These are phyloP conservation scores for Nipponia nippon DNA, from an alignment of 2,113 vertebrate species.

Conservation along the genomic window DNA sequence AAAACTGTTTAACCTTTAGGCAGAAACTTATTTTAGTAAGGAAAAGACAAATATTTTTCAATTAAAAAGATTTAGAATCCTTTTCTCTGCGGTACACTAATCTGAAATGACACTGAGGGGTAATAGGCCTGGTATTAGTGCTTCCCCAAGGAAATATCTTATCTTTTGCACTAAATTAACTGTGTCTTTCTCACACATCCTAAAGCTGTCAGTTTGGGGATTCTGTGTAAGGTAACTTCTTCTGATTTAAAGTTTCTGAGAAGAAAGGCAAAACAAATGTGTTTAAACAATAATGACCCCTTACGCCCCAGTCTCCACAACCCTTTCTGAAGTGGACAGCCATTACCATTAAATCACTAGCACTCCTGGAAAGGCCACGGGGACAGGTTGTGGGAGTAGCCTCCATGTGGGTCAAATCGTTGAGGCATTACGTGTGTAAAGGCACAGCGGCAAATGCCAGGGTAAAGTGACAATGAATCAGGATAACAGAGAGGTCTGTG, in stretches of 20 bases:
- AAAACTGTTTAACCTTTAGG: background rate
- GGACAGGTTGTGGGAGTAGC: background rate
- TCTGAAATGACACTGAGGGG: slow-evolving; percentile 22
- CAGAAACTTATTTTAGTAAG: background rate
- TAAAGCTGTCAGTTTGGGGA: slow-evolving; percentile 19
- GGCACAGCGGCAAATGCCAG: background rate
- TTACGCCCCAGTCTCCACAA: background rate
- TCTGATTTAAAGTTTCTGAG: slow-evolving; percentile 35
- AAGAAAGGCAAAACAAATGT: slow-evolving; percentile 4
- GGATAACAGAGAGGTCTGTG: fast-evolving
- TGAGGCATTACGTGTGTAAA: background rate
- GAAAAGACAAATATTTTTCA: slow-evolving; percentile 32
- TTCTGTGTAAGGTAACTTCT: background rate
- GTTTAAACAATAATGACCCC: slow-evolving; percentile 13
- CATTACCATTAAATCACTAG: background rate
- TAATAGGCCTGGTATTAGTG: background rate
- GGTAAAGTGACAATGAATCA: background rate
- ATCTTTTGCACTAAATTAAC: slow-evolving; percentile 41
- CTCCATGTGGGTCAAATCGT: background rate
- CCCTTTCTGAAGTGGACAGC: background rate
- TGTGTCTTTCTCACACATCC: slow-evolving; percentile 25
- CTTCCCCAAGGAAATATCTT: slow-evolving; percentile 42
- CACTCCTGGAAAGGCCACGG: background rate
- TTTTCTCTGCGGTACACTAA: background rate
- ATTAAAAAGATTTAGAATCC: slow-evolving; percentile 42